Percentiles rank a stretch among this genome's conserved stretches.
Evolutionary conservation across 2,888 invertebrate genomes (phyloP).

Genomic region (Argynnis bischoffii): DNA sequence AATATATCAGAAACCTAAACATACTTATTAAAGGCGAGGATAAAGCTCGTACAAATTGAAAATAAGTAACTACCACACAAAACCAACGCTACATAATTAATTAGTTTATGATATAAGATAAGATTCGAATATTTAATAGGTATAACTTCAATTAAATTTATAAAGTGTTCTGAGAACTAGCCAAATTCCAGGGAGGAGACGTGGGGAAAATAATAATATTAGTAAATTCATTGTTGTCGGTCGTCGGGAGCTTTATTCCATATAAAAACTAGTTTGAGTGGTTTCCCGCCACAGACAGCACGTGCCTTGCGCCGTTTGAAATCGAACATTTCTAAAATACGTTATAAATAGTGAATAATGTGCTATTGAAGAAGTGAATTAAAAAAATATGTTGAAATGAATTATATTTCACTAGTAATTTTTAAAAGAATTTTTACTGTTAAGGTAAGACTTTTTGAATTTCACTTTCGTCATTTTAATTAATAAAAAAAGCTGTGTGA

Average conservation of each 20-base stretch:
- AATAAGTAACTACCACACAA: no score
- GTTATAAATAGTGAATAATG: background rate
- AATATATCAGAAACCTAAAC: no score
- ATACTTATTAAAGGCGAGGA: no score
- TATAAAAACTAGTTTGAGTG: constrained; percentile 21
- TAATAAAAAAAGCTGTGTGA: constrained; percentile 31
- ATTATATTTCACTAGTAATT: background rate
- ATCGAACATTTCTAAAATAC: constrained; percentile 4
- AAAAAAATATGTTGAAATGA: background rate
- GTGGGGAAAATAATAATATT: constrained; percentile 12
- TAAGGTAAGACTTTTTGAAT: constrained; percentile 5
- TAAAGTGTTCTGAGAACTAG: background rate
- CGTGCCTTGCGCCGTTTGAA: constrained; percentile 6
- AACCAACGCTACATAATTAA: no score
- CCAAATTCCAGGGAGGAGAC: constrained; percentile 4
- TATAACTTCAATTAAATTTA: background rate
- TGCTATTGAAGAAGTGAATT: background rate
- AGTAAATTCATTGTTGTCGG: constrained; percentile 6
- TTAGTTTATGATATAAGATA: no score
- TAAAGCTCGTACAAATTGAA: no score
- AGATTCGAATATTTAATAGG: no score
- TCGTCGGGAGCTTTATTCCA: constrained; percentile 14
- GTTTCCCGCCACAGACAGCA: constrained; percentile 26
- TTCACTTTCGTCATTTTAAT: constrained; percentile 17
- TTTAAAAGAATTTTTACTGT: background rate